These are phyloP conservation scores for Gracilinanus agilis DNA, from an alignment of 2,113 vertebrate species.

Conservation along the genomic window DNA sequence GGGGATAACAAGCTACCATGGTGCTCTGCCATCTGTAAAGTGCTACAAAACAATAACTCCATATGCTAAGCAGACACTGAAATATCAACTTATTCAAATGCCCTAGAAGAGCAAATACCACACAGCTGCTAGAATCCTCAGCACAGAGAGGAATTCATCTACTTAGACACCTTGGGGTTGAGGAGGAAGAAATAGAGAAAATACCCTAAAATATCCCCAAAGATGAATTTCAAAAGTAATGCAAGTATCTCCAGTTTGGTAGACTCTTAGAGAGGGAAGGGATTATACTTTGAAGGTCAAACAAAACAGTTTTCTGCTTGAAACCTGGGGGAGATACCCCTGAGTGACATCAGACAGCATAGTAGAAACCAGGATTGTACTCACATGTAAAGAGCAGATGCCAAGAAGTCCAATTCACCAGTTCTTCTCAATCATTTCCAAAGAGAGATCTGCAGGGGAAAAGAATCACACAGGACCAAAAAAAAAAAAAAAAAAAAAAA, in stretches of 20 bases:
- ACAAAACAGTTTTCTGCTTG: constrained; percentile 69
- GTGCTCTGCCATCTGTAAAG: constrained; percentile 65
- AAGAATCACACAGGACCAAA: constrained; percentile 17
- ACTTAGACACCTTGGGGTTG: constrained; percentile 52
- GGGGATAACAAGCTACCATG: constrained; percentile 17
- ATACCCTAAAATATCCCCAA: constrained; percentile 54
- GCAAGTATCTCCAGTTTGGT: constrained; percentile 44
- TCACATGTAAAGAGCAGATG: constrained; percentile 74
- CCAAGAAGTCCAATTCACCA: constrained; percentile 39
- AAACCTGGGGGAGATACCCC: constrained; percentile 61
- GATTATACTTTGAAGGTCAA: constrained; percentile 72
- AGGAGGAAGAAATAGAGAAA: constrained; percentile 51
- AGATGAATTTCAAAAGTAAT: constrained; percentile 62
- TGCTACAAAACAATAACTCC: constrained; percentile 53
- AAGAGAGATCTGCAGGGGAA: constrained; percentile 43
- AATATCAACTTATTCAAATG: constrained; percentile 70
- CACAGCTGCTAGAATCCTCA: constrained; percentile 64
- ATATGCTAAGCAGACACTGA: constrained; percentile 68
- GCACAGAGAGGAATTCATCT: constrained; percentile 60
- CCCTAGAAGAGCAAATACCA: constrained; percentile 73
- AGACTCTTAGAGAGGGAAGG: constrained; percentile 60
- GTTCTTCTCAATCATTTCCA: constrained; percentile 54
- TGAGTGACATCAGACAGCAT: constrained; percentile 31
- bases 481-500: neutral
- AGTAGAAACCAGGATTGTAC: constrained; percentile 74